Conservation (phyloP, 2,797 vertebrate genomes). For the Myioborus miniatus region DNA sequence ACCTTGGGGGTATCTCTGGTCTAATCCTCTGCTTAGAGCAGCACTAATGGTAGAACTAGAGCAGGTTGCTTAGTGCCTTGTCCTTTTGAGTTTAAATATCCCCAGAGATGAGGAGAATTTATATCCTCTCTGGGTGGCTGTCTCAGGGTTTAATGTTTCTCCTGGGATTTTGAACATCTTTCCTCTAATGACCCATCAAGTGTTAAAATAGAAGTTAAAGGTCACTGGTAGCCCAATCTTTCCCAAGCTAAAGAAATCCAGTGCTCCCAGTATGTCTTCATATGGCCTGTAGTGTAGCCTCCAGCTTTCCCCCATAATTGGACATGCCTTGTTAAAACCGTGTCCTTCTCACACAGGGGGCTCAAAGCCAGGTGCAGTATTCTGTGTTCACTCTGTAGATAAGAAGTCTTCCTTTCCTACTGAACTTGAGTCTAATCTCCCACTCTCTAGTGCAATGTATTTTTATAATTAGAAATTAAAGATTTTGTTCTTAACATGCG, state of each 20-base stretch:
- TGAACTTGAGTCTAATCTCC: background rate
- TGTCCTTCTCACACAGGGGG: fast-evolving
- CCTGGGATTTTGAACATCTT: background rate
- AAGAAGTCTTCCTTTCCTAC: background rate
- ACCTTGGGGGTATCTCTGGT: background rate
- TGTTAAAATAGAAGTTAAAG: background rate
- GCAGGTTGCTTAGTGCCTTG: background rate
- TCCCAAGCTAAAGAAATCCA: background rate
- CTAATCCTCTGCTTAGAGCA: background rate
- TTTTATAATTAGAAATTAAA: background rate
- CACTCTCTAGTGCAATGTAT: background rate
- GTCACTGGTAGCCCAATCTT: background rate
- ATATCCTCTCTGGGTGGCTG: background rate
- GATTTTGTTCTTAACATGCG: background rate
- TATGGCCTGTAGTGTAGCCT: background rate
- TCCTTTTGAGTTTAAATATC: background rate
- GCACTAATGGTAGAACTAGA: background rate
- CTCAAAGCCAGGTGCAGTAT: background rate
- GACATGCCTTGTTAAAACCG: background rate
- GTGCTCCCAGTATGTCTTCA: fast-evolving
- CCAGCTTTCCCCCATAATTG: background rate
- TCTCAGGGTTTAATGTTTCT: background rate
- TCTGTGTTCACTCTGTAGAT: background rate
- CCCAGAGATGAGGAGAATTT: background rate
- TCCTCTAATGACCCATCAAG: fast-evolving